Conservation (phyloP, 2,113 vertebrate genomes). For the Clarias gariepinus region DNA sequence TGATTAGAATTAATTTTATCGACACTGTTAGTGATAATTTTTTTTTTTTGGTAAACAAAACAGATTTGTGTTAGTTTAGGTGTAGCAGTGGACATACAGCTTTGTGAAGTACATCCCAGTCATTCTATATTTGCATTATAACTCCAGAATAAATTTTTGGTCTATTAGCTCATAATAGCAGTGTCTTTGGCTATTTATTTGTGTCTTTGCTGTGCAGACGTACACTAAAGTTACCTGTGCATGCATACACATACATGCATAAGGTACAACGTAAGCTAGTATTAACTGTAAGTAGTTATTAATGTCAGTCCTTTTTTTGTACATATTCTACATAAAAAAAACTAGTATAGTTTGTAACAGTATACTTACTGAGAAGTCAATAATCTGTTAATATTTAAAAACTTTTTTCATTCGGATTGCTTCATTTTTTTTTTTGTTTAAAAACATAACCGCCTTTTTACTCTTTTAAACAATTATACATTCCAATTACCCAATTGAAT, state of each 20-base stretch:
- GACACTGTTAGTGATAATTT: background rate
- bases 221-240: background rate
- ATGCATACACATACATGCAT: background rate
- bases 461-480: background rate
- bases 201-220: background rate
- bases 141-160: background rate
- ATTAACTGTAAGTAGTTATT: background rate
- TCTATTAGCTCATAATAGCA: background rate
- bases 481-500: too few species aligned
- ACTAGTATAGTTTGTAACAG: background rate
- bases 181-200: background rate
- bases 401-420: background rate
- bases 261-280: background rate
- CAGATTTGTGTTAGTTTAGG: background rate
- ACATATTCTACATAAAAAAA: background rate
- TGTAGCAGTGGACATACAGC: background rate
- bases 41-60: background rate
- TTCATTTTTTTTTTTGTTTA: background rate
- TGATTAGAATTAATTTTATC: background rate
- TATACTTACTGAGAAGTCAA: background rate
- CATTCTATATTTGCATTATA: background rate
- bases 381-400: background rate
- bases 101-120: background rate
- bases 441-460: background rate
- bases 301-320: background rate